phyloP scores from a whole-genome alignment of 2,113 vertebrate species.

The Collichthys lucidus region DNA sequence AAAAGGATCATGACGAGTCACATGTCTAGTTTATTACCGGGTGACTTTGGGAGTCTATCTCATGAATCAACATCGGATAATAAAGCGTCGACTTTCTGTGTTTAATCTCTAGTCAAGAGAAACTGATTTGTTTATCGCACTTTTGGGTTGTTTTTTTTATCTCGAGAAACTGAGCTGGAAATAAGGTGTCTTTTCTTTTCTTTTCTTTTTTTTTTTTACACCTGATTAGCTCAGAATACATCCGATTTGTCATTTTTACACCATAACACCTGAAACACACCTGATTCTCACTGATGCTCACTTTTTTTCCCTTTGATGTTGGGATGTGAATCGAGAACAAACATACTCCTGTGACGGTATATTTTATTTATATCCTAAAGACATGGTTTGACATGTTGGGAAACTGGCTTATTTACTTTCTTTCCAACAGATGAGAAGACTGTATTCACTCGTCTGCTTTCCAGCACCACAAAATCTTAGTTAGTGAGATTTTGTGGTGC shows the following conservation, averaged over 20 bases:
- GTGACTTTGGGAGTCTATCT: constrained; percentile 54
- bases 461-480: too few relatives aligned
- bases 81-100: constrained; percentile 53
- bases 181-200: constrained; percentile 28
- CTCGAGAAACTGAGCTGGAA: constrained; percentile 10
- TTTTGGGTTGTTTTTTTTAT: too few relatives aligned
- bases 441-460: too few relatives aligned
- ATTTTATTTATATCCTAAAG: neutral
- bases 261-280: neutral
- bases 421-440: neutral
- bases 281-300: neutral
- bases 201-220: constrained; percentile 21
- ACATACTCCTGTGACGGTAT: neutral
- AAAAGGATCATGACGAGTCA: constrained; percentile 71
- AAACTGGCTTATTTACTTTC: neutral
- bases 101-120: constrained; percentile 54
- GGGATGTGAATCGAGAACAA: neutral
- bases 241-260: constrained; percentile 7
- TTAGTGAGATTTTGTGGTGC: too few relatives aligned
- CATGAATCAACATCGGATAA: constrained; percentile 61
- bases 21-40: constrained; percentile 63
- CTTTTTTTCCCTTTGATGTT: neutral
- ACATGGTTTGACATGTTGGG: neutral
- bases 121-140: constrained; percentile 37
- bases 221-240: neutral